Evolutionary conservation across 2,797 vertebrate genomes (phyloP).

Genomic region (Austrolebias charrua): DNA sequence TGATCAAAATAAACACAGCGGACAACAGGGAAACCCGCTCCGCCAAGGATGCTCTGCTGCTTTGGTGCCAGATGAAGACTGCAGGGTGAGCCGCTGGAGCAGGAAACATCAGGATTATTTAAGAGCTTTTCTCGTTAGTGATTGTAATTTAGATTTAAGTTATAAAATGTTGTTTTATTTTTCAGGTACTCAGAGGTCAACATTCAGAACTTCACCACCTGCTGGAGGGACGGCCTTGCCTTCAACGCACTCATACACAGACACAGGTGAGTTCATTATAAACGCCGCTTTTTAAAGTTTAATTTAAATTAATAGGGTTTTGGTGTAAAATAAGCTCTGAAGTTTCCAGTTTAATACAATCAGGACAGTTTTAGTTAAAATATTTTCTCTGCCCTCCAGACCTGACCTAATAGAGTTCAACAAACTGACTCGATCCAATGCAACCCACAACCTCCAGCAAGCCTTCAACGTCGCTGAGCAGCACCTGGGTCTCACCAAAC

Average conservation of each 20-base stretch:
- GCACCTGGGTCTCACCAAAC: constrained; percentile 91
- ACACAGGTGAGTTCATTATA: constrained; percentile 82
- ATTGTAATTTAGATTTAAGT: neutral
- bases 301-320: neutral
- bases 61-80: constrained; percentile 99
- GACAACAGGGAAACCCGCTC: constrained; percentile 95
- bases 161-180: neutral
- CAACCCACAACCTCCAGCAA: constrained; percentile 93
- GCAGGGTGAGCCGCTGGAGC: constrained; percentile 83
- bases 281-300: neutral
- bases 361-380: neutral
- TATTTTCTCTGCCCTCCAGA: constrained; percentile 64
- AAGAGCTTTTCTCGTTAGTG: neutral
- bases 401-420: constrained; percentile 92
- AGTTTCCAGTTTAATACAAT: neutral
- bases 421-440: constrained; percentile 92
- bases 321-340: neutral
- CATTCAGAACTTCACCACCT: constrained; percentile 97
- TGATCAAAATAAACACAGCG: constrained; percentile 93
- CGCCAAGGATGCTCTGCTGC: constrained; percentile 92
- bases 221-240: constrained; percentile 93
- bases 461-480: constrained; percentile 94
- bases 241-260: constrained; percentile 96
- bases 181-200: constrained; percentile 91
- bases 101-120: neutral